Conservation (phyloP, 2,113 vertebrate genomes). For the Pseudolaguvia tuberculata region DNA sequence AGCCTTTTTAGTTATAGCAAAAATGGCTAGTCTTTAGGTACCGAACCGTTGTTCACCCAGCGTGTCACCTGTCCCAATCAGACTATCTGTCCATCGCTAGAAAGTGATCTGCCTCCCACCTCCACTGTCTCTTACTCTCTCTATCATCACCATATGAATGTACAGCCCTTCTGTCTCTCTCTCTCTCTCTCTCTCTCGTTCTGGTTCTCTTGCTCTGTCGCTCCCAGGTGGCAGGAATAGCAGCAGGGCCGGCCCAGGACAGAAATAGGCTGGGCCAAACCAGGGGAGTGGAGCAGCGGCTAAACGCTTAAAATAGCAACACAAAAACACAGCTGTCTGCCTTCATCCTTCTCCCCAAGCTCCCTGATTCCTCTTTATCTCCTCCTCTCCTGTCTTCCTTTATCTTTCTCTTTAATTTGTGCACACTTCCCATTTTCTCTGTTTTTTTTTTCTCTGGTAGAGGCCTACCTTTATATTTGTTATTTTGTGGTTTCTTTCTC, state of each 20-base stretch:
- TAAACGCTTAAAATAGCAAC: conserved; percentile 51
- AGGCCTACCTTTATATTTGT: conserved; percentile 3
- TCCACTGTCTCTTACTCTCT: conserved; percentile 17
- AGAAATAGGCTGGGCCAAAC: conserved; percentile 55
- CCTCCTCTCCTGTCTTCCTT: conserved; percentile 30
- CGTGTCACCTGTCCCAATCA: conserved; percentile 10
- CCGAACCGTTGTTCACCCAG: not conserved
- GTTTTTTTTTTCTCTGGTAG: not conserved
- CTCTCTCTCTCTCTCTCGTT: conserved; percentile 31
- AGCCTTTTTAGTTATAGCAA: not conserved
- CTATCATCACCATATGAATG: conserved; percentile 41
- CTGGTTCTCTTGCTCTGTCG: conserved; percentile 33
- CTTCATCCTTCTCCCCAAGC: conserved; percentile 48
- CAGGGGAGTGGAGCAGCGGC: conserved; percentile 54
- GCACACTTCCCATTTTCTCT: not conserved
- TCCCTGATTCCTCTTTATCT: conserved; percentile 43
- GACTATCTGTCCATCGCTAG: conserved; percentile 10
- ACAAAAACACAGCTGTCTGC: conserved; percentile 56
- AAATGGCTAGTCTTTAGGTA: not conserved
- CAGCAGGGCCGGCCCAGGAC: conserved; percentile 52
- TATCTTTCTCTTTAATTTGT: conserved; percentile 21
- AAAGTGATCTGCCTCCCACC: conserved; percentile 14
- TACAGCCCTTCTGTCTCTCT: conserved; percentile 32
- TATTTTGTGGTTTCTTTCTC: not conserved
- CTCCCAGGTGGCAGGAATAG: conserved; percentile 51